Base-by-base conservation (phyloP, 2,888 invertebrate genomes). In the Acronicta psi region DNA sequence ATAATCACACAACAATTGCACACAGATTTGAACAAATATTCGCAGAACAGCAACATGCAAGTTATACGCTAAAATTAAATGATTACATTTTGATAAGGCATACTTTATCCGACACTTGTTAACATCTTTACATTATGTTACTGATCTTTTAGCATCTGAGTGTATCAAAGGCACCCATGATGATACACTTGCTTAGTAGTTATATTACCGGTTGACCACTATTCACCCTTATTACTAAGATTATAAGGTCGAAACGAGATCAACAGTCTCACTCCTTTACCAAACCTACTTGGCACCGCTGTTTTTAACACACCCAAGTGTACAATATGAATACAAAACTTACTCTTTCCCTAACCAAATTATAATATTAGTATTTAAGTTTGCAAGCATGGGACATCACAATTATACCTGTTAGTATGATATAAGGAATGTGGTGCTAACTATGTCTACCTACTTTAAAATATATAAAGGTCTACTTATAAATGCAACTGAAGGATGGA, bases 1-100 rank as follows among this genome's bases (percentile, higher is more conserved):
- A 77, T 73, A 79, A 81, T 76, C 84, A 83, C 82, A 77, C 80
- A 81, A 82, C 79, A 80, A 85, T 86, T 85, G 84, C 87, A 88
- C 85, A 79, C 81, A 63, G 66, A 78, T 60, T 62, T 62, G 64
- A 74, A 76, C 56, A 58, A 64, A 64, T 41, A 59, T 50, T 53
- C 25, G 54, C 53, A 41, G 38, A 43, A 50, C 11, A 42, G 50
- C 45, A 38, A 43, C 14, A 29, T 29, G 47, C 57, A 57, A 25
- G 42, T 44, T 51, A 53, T 34, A 46, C 20, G 40, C 49, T 42
- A 44, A 65, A 36, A 11, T 42, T 20, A 54, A n/a, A 51, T 17
- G 42, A 34, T 40, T 31, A 45, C 14, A 56, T 51, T 58, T 23
- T 31, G 31, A 20, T 58, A 62, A 64, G 55, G 69, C 59, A 59